Conservation (phyloP, 2,797 vertebrate species). For the Coranthus polyacanthus region DNA sequence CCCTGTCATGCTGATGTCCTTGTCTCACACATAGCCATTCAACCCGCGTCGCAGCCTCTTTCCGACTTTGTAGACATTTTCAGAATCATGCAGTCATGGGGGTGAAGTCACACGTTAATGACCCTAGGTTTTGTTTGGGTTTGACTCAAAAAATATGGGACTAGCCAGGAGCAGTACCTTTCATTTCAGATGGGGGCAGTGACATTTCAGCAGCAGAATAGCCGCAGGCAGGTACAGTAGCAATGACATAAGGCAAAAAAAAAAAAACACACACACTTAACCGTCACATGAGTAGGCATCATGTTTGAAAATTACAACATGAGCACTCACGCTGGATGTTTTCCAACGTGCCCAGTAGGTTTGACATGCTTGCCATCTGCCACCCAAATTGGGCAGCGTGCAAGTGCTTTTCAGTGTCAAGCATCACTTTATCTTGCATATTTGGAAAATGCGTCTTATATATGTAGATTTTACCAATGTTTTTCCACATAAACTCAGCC, state of each 20-base stretch:
- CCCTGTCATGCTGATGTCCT: too few species aligned
- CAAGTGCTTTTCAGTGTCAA: background rate
- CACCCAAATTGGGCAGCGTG: conserved; percentile 8
- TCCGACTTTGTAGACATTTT: too few species aligned
- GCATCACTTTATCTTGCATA: background rate
- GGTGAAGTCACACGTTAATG: background rate
- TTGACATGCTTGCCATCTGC: conserved; percentile 42
- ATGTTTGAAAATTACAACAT: conserved; percentile 27
- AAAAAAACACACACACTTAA: background rate
- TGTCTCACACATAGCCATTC: too few species aligned
- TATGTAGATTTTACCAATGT: too few species aligned
- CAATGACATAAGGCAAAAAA: background rate
- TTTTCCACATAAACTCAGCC: too few species aligned
- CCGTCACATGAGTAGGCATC: too few species aligned
- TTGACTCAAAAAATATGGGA: conserved; percentile 16
- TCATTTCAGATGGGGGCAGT: conserved; percentile 8
- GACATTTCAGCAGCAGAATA: conserved; percentile 37
- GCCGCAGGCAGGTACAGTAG: background rate
- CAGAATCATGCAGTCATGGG: too few species aligned
- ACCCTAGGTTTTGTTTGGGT: conserved; percentile 11
- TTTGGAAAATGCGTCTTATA: too few species aligned
- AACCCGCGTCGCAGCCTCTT: too few species aligned
- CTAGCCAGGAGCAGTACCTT: conserved; percentile 20
- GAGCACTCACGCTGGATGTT: conserved; percentile 19
- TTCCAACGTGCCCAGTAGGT: conserved; percentile 14